Evolutionary conservation across 2,888 invertebrate genomes (phyloP), one percentile per base, ranked within the genome.

Genomic region (Nesidiocoris tenuis): DNA sequence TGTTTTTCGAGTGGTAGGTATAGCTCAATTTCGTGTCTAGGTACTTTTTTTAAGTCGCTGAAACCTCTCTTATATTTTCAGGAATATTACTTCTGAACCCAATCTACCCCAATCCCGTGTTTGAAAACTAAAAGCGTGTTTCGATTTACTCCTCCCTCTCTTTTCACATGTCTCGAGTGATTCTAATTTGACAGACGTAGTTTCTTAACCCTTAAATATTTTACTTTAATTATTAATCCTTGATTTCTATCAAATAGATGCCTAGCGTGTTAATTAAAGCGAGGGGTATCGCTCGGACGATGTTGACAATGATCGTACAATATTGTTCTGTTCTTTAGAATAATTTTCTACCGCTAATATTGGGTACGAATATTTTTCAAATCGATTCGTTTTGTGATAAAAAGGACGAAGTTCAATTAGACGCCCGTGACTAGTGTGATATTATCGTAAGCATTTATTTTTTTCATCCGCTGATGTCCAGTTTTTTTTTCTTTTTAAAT

Each of bases 11-110:
- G n/a, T n/a, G n/a, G n/a, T n/a, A n/a, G n/a, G n/a, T n/a, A n/a
- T n/a, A n/a, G n/a, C n/a, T n/a, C n/a, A n/a, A n/a, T n/a, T n/a
- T n/a, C n/a, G n/a, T n/a, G n/a, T n/a, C n/a, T n/a, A n/a, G n/a
- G n/a, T n/a, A n/a, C n/a, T n/a, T n/a, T n/a, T n/a, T n/a, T n/a
- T n/a, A n/a, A n/a, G n/a, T n/a, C n/a, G n/a, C n/a, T n/a, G n/a
- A n/a, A n/a, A n/a, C n/a, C n/a, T n/a, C n/a, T 39, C 12, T 12
- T 39, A 39, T 12, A 39, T 23, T 75, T 75, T 61, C 75, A 75
- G 75, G 75, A 75, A 68, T 70, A 71, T 21, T 77, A 75, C 65
- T 77, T 71, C 75, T 77, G 61, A 75, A 17, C 25, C 59, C 55
- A 59, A 22, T 24, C 57, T 39, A n/a, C 54, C 21, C 19, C 25